Percentiles rank a stretch among this genome's conserved stretches.
Conservation (phyloP, 2,113 vertebrate genomes). For the Tachycineta bicolor region DNA sequence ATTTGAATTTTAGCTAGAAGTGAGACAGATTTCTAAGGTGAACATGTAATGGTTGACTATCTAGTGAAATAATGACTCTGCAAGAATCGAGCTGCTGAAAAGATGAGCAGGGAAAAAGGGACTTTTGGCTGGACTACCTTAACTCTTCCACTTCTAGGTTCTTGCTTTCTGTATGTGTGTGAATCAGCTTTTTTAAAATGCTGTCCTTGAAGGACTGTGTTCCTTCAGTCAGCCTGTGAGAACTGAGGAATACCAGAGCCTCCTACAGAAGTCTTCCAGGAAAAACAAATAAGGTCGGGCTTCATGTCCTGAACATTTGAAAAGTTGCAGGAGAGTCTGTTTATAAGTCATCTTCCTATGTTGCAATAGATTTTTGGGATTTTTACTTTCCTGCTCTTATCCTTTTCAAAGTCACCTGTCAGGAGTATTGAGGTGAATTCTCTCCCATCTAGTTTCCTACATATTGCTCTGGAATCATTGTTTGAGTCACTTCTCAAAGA, state of each 20-base stretch:
- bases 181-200: background rate
- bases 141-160: background rate
- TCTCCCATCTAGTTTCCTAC: background rate
- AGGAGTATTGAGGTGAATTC: background rate
- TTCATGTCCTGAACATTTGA: background rate
- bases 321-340: background rate
- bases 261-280: background rate
- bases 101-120: background rate
- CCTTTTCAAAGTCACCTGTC: constrained; percentile 12
- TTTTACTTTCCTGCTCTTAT: background rate
- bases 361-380: background rate
- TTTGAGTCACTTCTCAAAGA: background rate
- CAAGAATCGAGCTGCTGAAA: background rate
- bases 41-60: background rate
- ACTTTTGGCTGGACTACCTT: background rate
- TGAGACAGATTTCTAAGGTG: background rate
- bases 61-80: constrained; percentile 56
- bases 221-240: background rate
- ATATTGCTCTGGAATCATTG: background rate
- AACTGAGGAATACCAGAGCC: background rate
- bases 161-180: background rate
- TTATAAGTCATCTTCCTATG: background rate
- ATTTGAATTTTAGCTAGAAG: background rate
- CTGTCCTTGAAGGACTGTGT: background rate
- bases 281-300: background rate